Conservation (phyloP, 1,140 invertebrate species). For the Drosophila aff. region DNA sequence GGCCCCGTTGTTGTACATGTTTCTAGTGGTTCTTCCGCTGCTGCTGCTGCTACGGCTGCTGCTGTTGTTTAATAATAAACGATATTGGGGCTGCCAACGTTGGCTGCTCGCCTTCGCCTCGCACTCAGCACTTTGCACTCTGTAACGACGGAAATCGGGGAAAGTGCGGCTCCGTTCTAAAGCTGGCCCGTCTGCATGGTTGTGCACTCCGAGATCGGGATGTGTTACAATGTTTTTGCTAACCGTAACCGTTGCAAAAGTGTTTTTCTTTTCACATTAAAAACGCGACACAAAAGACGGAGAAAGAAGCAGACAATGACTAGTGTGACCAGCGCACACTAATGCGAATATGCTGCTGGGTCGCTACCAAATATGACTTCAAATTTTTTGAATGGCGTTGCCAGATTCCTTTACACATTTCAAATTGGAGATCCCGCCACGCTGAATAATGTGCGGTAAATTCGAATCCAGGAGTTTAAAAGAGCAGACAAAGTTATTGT, state of each 20-base stretch:
- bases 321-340: constrained; percentile 21
- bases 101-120: constrained; percentile 33
- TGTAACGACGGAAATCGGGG: constrained; percentile 28
- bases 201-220: constrained; percentile 32
- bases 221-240: constrained; percentile 35
- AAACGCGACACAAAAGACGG: constrained; percentile 68
- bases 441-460: neutral
- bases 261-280: constrained; percentile 61
- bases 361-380: too few relatives aligned
- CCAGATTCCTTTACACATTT: neutral
- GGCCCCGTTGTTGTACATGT: constrained; percentile 77
- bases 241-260: constrained; percentile 51
- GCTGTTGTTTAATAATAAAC: constrained; percentile 60
- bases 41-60: constrained; percentile 39
- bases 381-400: neutral
- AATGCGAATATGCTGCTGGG: neutral
- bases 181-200: constrained; percentile 47
- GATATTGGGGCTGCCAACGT: constrained; percentile 60
- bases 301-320: constrained; percentile 22
- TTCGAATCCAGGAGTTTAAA: neutral
- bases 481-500: too few relatives aligned
- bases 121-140: constrained; percentile 8
- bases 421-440: neutral
- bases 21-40: constrained; percentile 36
- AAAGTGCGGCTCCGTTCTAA: constrained; percentile 30